A percentile compares a stretch with the other conserved stretches of the same genome.
Evolutionary conservation across 2,888 invertebrate species (phyloP).

Genomic region (Octodonta nipae): DNA sequence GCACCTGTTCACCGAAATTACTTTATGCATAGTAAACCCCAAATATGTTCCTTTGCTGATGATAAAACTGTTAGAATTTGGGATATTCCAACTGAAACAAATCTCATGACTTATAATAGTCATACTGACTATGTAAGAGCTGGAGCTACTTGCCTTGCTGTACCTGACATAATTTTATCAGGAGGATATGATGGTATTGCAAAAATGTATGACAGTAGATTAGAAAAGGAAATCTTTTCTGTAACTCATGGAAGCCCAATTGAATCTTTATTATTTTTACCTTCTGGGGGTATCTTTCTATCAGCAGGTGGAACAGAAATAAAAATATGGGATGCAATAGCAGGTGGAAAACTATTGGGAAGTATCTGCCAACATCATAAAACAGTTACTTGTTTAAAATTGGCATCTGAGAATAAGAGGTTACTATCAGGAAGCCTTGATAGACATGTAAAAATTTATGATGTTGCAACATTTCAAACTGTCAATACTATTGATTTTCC

Average conservation of each 20-base stretch:
- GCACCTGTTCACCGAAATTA: conserved; percentile 68
- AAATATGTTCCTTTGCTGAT: conserved; percentile 79
- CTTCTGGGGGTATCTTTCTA: conserved; percentile 78
- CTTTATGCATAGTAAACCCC: conserved; percentile 65
- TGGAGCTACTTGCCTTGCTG: conserved; percentile 64
- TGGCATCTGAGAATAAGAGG: conserved; percentile 69
- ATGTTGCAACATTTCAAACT: conserved; percentile 69
- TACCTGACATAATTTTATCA: conserved; percentile 63
- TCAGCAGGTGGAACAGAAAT: conserved; percentile 72
- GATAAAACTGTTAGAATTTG: conserved; percentile 78
- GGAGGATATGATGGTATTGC: conserved; percentile 83
- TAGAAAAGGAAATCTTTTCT: conserved; percentile 51
- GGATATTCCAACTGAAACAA: conserved; percentile 78
- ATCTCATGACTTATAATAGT: conserved; percentile 49
- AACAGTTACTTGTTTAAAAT: conserved; percentile 74
- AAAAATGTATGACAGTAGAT: conserved; percentile 76
- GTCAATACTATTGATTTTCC: conserved; percentile 84
- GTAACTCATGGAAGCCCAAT: conserved; percentile 83
- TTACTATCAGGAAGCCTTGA: conserved; percentile 84
- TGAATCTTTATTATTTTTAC: conserved; percentile 75
- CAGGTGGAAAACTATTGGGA: conserved; percentile 73
- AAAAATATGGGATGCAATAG: conserved; percentile 84
- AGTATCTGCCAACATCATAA: conserved; percentile 88
- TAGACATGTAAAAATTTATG: conserved; percentile 85
- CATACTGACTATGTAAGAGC: conserved; percentile 75